Percentiles rank a stretch among this genome's conserved stretches.
phyloP scores from a whole-genome alignment of 2,888 invertebrate genomes.

The Xanthorhoe spadicearia region DNA sequence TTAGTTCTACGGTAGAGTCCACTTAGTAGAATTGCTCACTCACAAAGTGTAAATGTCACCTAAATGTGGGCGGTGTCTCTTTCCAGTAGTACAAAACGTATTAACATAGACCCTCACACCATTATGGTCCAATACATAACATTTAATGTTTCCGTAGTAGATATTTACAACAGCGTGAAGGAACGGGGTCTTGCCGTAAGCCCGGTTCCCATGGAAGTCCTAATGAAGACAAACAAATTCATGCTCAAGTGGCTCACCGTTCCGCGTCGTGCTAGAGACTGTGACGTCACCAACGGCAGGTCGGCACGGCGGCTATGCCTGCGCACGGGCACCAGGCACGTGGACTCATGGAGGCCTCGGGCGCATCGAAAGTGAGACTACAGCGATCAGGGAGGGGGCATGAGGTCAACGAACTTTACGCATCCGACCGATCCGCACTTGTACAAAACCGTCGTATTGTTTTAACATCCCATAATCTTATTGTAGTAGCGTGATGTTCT shows the following conservation, averaged over 20 bases:
- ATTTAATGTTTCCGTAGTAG: conserved; percentile 7
- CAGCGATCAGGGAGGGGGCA: conserved; percentile 57
- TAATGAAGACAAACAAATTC: conserved; percentile 72
- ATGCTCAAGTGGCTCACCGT: conserved; percentile 65
- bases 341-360: conserved; percentile 75
- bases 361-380: conserved; percentile 82
- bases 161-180: conserved; percentile 9
- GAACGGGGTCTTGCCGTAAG: conserved; percentile 39
- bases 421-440: conserved; percentile 81
- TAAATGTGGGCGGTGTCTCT: not conserved
- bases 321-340: conserved; percentile 79
- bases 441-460: conserved; percentile 79
- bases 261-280: conserved; percentile 62
- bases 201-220: conserved; percentile 72
- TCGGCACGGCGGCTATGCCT: conserved; percentile 52
- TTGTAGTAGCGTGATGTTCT: conserved; percentile 55
- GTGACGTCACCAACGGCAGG: conserved; percentile 71
- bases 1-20: not conserved
- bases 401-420: conserved; percentile 75
- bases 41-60: not conserved
- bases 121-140: conserved; percentile 1
- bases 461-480: conserved; percentile 68
- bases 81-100: not conserved
- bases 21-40: not conserved
- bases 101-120: not conserved